Conservation (phyloP, 2,113 vertebrate species). For the Anseranas semipalmata region DNA sequence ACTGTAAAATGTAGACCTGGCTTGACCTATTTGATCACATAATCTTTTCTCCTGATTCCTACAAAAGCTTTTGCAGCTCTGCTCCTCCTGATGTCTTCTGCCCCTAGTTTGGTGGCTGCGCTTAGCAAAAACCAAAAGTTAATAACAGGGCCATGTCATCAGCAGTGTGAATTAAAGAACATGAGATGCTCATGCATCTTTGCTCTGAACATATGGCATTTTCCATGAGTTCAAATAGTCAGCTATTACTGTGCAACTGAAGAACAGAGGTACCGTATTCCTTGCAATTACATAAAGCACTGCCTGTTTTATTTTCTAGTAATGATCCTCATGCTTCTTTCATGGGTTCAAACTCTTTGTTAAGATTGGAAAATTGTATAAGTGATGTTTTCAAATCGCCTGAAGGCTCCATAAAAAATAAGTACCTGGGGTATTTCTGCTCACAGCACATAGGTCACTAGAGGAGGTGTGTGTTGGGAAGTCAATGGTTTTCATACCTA, state of each 20-base stretch:
- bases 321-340: not conserved
- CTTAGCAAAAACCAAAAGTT: not conserved
- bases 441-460: not conserved
- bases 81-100: not conserved
- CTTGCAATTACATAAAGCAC: not conserved
- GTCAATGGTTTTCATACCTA: not conserved
- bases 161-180: not conserved
- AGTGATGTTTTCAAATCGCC: constrained; percentile 15
- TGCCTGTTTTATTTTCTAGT: not conserved
- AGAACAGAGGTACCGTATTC: not conserved
- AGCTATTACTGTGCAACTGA: not conserved
- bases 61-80: not conserved
- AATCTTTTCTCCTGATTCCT: not conserved
- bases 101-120: not conserved
- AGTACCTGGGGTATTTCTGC: not conserved
- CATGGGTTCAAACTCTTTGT: not conserved
- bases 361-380: not conserved
- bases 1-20: not conserved
- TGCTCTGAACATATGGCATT: not conserved
- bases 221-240: not conserved
- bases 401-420: not conserved
- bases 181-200: not conserved
- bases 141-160: not conserved
- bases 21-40: not conserved
- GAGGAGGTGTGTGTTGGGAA: not conserved